phyloP scores from a whole-genome alignment of 2,888 invertebrate species.

The Mongoloraphidia duomilia region DNA sequence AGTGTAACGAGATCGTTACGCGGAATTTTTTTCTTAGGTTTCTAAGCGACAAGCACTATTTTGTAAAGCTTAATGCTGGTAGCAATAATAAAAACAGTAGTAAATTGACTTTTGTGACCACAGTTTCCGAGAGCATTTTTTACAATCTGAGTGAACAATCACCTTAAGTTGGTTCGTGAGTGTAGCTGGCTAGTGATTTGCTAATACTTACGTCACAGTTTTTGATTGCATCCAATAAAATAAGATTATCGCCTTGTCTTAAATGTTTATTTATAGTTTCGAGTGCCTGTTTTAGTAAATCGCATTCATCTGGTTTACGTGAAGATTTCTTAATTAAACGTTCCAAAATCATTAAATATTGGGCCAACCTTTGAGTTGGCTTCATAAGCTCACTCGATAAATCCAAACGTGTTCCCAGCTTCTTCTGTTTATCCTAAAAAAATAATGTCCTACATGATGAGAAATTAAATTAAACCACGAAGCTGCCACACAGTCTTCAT shows the following conservation, averaged over 20 bases:
- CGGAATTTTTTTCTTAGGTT: too few relatives aligned
- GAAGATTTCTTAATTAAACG: background rate
- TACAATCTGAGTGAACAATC: too few relatives aligned
- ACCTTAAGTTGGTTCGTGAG: background rate
- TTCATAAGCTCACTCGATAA: constrained; percentile 5
- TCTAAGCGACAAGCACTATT: too few relatives aligned
- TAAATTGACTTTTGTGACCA: too few relatives aligned
- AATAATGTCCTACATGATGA: too few relatives aligned
- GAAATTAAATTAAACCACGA: too few relatives aligned
- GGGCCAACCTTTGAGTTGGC: constrained; percentile 3
- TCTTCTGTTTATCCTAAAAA: background rate
- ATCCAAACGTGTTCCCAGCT: constrained; percentile 1
- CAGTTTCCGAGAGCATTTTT: too few relatives aligned
- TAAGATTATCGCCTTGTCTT: constrained; percentile 3
- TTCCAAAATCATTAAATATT: constrained; percentile 3
- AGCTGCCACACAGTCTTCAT: too few relatives aligned
- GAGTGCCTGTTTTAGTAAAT: background rate
- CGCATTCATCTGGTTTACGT: background rate
- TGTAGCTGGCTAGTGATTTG: background rate
- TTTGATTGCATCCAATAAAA: constrained; percentile 2
- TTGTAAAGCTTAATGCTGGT: too few relatives aligned
- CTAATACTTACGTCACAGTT: constrained; percentile 4
- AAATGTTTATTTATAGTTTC: constrained; percentile 2
- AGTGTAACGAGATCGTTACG: too few relatives aligned
- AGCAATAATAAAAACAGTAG: too few relatives aligned